Conservation (phyloP, 2,797 vertebrate genomes). For the Rhadinocentrus ornatus region DNA sequence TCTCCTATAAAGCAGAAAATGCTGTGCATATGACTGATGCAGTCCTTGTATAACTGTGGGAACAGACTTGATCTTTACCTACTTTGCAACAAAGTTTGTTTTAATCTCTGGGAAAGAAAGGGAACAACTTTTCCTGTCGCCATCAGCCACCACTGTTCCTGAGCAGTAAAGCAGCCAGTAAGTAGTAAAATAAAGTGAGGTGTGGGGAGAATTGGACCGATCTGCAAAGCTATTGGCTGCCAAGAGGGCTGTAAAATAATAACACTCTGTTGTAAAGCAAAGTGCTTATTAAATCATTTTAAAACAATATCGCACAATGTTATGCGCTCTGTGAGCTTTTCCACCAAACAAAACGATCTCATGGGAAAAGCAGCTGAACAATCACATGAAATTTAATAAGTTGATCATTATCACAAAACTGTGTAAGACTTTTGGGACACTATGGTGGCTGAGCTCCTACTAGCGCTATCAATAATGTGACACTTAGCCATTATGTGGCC, state of each 20-base stretch:
- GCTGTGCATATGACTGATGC: constrained; percentile 30
- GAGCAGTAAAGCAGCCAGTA: constrained; percentile 73
- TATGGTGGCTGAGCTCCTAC: constrained; percentile 24
- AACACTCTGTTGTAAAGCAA: constrained; percentile 78
- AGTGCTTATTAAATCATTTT: constrained; percentile 85
- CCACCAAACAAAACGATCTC: constrained; percentile 51
- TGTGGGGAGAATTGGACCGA: constrained; percentile 78
- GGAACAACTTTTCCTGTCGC: constrained; percentile 69
- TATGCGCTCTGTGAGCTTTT: constrained; percentile 36
- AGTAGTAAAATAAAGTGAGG: constrained; percentile 82
- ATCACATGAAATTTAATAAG: constrained; percentile 60
- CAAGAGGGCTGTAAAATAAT: constrained; percentile 78
- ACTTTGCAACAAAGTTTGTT: constrained; percentile 33
- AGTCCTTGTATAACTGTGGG: constrained; percentile 57
- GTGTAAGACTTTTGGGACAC: constrained; percentile 57
- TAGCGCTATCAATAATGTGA: constrained; percentile 51
- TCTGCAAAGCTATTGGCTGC: constrained; percentile 76
- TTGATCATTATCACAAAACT: constrained; percentile 65
- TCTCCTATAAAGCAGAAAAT: constrained; percentile 38
- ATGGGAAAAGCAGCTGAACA: constrained; percentile 55
- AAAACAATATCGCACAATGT: constrained; percentile 74
- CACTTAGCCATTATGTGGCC: constrained; percentile 53
- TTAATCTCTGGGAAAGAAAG: constrained; percentile 68
- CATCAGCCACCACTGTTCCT: constrained; percentile 54
- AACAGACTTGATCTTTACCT: constrained; percentile 35